Conservation (phyloP, 53 echinoderm and acorn worm species). For the Actinopyga echinites region DNA sequence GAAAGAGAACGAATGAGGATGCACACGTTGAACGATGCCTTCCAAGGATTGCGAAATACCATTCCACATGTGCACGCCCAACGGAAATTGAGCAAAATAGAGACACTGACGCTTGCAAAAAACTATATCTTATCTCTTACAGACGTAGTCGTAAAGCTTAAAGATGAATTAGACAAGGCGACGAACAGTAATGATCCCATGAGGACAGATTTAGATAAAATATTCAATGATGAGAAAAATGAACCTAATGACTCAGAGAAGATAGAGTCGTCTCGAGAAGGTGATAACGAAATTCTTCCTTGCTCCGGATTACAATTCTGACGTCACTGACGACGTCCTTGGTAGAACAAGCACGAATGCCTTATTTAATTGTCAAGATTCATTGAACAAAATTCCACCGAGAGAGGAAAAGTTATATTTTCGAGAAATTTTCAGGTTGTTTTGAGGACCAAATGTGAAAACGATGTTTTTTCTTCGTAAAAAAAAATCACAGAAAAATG, state of each 20-base stretch:
- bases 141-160: constrained; percentile 83
- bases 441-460: constrained; percentile 22
- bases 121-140: constrained; percentile 93
- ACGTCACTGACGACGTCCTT: not conserved
- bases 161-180: constrained; percentile 77
- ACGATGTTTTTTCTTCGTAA: too few species aligned
- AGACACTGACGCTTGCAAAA: constrained; percentile 91
- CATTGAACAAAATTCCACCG: constrained; percentile 34
- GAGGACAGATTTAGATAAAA: constrained; percentile 25
- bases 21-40: constrained; percentile 99
- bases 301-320: constrained; percentile 16
- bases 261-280: constrained; percentile 14
- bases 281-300: constrained; percentile 1
- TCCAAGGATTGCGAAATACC: constrained; percentile 94
- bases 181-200: constrained; percentile 3
- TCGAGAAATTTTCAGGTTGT: constrained; percentile 42
- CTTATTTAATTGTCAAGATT: constrained; percentile 41
- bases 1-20: constrained; percentile 98
- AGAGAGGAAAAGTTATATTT: constrained; percentile 40
- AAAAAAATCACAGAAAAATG: too few species aligned
- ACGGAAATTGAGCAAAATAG: constrained; percentile 96
- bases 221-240: constrained; percentile 30
- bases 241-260: not conserved
- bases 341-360: constrained; percentile 7
- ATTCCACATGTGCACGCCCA: constrained; percentile 96